These are phyloP conservation scores for Drosophila eohydei DNA, from an alignment of 2,888 invertebrate genomes.

Conservation along the genomic window DNA sequence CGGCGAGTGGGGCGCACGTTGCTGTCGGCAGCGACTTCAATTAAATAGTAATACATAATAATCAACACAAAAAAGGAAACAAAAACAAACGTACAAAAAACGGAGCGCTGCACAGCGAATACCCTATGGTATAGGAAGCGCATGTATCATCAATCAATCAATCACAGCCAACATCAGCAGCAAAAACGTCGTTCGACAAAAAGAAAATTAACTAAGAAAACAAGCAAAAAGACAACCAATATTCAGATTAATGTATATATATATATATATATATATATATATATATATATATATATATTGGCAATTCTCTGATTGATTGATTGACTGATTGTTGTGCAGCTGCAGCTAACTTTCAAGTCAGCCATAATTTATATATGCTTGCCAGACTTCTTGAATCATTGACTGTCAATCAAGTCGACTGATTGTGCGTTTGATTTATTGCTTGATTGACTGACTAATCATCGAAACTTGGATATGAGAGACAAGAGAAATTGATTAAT, in stretches of 20 bases:
- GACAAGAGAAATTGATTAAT: not conserved
- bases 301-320: not conserved
- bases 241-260: not conserved
- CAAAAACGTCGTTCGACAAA: not conserved
- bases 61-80: slow-evolving; percentile 46
- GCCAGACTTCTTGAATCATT: not conserved
- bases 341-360: too few species aligned
- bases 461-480: not conserved
- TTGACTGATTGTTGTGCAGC: not conserved
- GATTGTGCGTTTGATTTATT: not conserved
- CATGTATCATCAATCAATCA: slow-evolving; percentile 6
- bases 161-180: not conserved
- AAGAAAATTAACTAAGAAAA: not conserved
- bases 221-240: too few species aligned
- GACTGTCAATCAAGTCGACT: not conserved
- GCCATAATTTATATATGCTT: not conserved
- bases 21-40: slow-evolving; percentile 61
- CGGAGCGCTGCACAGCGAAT: slow-evolving; percentile 6
- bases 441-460: not conserved
- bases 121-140: not conserved
- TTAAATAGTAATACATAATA: slow-evolving; percentile 75
- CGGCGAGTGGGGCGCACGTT: not conserved
- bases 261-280: too few species aligned
- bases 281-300: too few species aligned
- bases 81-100: not conserved